Conservation (phyloP, 2,113 vertebrate species). For the Dromaius novaehollandiae region DNA sequence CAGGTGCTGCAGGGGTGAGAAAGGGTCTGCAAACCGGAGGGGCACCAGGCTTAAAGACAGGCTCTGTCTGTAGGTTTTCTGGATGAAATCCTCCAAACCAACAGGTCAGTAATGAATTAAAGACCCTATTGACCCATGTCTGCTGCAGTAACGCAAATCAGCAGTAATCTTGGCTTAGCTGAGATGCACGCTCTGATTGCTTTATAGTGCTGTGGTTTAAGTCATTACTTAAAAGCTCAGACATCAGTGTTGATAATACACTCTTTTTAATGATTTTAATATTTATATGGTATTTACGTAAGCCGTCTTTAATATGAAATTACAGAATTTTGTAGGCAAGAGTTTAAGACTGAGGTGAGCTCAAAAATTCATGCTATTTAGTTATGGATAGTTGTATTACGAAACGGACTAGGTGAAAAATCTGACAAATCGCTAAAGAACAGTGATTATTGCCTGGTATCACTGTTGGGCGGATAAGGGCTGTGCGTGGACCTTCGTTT, state of each 20-base stretch:
- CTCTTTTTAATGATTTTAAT: no score
- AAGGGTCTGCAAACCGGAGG: not conserved
- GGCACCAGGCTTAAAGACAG: not conserved
- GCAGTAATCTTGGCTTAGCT: not conserved
- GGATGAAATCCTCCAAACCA: not conserved
- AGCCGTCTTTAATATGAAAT: not conserved
- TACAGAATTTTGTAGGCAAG: not conserved
- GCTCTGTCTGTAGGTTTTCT: not conserved
- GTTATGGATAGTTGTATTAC: not conserved
- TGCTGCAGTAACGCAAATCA: not conserved
- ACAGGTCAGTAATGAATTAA: no score
- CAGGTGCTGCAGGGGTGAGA: accelerated
- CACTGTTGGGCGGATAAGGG: not conserved
- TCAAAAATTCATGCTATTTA: not conserved
- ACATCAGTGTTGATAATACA: no score
- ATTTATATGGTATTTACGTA: accelerated
- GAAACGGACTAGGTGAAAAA: not conserved
- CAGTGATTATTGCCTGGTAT: accelerated
- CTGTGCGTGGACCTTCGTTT: not conserved
- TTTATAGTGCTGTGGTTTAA: not conserved
- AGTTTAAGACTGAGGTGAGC: not conserved
- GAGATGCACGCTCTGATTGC: not conserved
- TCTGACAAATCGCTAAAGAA: not conserved
- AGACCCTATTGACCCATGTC: accelerated
- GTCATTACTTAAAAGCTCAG: not conserved